Base-by-base conservation (phyloP, 2,797 vertebrate genomes). In the Avahi laniger region DNA sequence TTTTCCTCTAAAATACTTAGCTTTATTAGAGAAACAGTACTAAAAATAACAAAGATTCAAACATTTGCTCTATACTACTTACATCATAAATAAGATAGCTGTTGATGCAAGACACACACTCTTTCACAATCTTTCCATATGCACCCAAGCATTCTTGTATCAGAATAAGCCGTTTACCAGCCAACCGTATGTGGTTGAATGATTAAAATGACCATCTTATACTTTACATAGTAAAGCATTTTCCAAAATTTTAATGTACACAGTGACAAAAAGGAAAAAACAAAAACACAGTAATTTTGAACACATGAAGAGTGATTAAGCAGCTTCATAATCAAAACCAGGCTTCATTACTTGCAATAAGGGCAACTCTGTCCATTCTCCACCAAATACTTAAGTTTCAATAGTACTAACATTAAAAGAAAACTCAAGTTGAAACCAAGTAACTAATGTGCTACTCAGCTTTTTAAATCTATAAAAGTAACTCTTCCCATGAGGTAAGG, bases 161-260 rank as follows among this genome's bases (percentile, higher is more conserved):
- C 97, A 98, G 98, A 98, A 98, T 98, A 97, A 97, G 96, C 97
- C 98, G 98, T 97, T 98, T 98, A 97, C 87, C 89, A 98, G 98
- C 91, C 98, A 98, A 98, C 97, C 95, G 88, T 94, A 98, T 38
- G 97, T 98, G 98, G 98, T 61, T 98, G 97, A 98, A 98, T 96
- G 92, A 98, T 98, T 98, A 98, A 98, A 98, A 98, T 97, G 97
- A 97, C 97, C 97, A 97, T 96, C 97, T 98, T 98, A 98, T 98
- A 98, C 98, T 99, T 99, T 99, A 99, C 98, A 99, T 97, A 97
- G 98, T 99, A 99, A 99, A 99, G 98, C 98, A 98, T 97, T 96
- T 98, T 94, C 97, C 98, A 97, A 98, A 98, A 94, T 97, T 97
- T 98, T 98, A 98, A 98, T 94, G 97, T 98, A 98, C 97, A 98